These are phyloP conservation scores for Liposcelis brunnea DNA, from an alignment of 2,888 invertebrate species.

Conservation along the genomic window DNA sequence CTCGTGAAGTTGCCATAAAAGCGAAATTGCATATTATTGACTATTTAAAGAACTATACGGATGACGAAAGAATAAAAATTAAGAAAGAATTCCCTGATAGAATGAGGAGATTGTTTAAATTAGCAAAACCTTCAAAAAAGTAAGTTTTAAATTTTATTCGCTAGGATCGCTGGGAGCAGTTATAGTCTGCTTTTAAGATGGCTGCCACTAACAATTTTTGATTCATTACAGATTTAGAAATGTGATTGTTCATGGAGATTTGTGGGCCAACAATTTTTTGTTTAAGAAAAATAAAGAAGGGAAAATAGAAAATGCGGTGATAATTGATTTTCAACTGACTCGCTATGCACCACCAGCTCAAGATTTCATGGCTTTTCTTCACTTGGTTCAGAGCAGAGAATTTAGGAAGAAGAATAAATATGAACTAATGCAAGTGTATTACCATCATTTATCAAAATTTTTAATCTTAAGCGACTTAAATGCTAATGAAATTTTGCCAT, in stretches of 20 bases:
- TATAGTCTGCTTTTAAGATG: too few relatives aligned
- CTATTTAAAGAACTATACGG: neutral
- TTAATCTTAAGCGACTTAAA: neutral
- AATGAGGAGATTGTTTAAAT: neutral
- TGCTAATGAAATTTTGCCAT: neutral
- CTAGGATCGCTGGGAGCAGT: too few relatives aligned
- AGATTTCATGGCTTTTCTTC: neutral
- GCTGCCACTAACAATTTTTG: too few relatives aligned
- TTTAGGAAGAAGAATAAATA: neutral
- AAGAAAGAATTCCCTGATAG: neutral
- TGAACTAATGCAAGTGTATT: neutral
- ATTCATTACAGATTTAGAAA: neutral
- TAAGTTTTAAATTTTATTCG: neutral
- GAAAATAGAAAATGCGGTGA: neutral
- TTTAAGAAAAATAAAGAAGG: neutral
- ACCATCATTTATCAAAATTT: neutral
- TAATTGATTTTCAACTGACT: neutral
- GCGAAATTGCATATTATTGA: neutral
- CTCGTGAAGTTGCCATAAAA: neutral
- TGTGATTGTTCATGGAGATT: neutral
- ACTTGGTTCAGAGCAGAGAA: neutral
- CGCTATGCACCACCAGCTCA: neutral
- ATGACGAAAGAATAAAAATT: neutral
- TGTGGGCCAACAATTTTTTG: neutral
- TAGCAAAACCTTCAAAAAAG: slow-evolving; percentile 1